Evolutionary conservation across 2,888 invertebrate species (phyloP), one percentile per base, ranked within the genome.

Genomic region (Flexamia atlantica): DNA sequence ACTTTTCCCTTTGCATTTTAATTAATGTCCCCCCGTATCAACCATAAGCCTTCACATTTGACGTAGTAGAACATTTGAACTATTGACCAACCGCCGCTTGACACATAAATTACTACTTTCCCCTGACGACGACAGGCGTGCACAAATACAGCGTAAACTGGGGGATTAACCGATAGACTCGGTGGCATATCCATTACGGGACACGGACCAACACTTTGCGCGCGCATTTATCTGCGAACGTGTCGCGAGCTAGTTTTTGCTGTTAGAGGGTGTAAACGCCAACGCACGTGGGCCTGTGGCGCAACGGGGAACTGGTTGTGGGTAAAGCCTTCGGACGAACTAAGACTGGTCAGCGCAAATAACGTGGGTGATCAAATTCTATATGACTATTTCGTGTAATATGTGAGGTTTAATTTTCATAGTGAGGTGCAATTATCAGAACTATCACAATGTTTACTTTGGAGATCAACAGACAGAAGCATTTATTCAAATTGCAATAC

Each of bases 131-230:
- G 53, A 53, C 53, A 53, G 53, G 3, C 53, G 23, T 64, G 64
- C 64, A 64, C 64, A 64, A 64, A 64, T 64, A 64, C 30, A 64
- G 64, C 14, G 30, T 64, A 64, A 64, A 64, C 64, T 17, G 30
- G 30, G 1, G 64, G 64, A 64, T 64, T 64, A 28, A 5, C 30
- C 28, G 20, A 64, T 3, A 14, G 5, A 3, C 5, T 30, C 30
- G n/a, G 32, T 70, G 70, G 70, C 70, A 70, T 70, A 70, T 70
- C 70, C 70, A 70, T 70, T 70, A 70, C 70, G 23, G 20, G 20
- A 70, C 70, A 70, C 12, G 17, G 70, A 4, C 40, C 23, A 28
- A 70, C 70, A 70, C 70, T 70, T 70, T 36, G 70, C 70, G 23
- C 68, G 5, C 9, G 20, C 70, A 20, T n/a, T 70, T 40, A 70